Evolutionary conservation across 2,113 vertebrate species (phyloP), one percentile per base, ranked within the genome.

Genomic region (Campylomormyrus numenius): DNA sequence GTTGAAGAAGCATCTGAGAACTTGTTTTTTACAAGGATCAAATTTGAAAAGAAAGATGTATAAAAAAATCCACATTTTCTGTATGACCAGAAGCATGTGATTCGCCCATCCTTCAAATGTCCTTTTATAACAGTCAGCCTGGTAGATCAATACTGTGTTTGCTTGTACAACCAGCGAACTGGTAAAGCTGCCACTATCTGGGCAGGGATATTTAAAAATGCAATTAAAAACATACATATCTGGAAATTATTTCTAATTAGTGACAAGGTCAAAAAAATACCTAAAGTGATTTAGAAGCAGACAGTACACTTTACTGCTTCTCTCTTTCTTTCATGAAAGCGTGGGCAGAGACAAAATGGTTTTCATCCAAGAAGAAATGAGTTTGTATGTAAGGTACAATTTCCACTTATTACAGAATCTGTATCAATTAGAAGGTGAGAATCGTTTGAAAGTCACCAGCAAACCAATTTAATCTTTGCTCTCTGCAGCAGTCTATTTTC

Each of bases 11-110:
- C 58, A 90, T 85, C 87, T 70, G 92, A 94, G 95, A 94, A 93
- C 92, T 93, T 93, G 95, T 95, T 94, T 88, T 87, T 92, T 91
- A 92, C 93, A 93, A 93, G 91, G 90, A 94, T 94, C 95, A 95
- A 94, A 95, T 96, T 95, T 95, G 93, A 93, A 94, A 93, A 94
- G 90, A 90, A 91, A 92, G 31, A 24, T 21, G 10, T 27, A 53
- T 89, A 39, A 0, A 6, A 87, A 50, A 62, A 62, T 3, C 7
- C 8, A 62, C 8, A 62, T 39, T 35, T 35, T 74, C 70, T 35
- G 31, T 1, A 74, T 74, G 70, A 15, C 70, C 70, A 6, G 13
- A 13, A 35, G 11, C 31, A 35, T 74, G 31, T 17, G 31, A 39
- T 35, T 0, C 0, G 4, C 31, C 70, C 13, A 35, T 39, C 27